Conservation (phyloP, 2,797 vertebrate species). For the Artibeus lituratus region DNA sequence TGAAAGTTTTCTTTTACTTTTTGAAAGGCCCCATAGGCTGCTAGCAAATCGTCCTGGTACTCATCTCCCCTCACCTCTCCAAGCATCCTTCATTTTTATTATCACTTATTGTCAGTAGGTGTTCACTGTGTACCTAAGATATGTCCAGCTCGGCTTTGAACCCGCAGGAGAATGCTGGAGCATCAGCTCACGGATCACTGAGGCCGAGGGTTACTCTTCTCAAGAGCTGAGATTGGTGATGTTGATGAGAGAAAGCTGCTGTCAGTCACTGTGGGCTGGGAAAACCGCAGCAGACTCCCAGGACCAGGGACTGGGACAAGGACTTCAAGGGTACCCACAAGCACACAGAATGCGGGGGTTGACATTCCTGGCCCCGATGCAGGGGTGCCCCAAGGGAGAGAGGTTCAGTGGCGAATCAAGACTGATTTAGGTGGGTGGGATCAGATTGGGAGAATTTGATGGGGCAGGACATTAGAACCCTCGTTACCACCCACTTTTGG, state of each 20-base stretch:
- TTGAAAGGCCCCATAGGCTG: background rate
- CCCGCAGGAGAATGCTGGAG: background rate
- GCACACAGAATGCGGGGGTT: background rate
- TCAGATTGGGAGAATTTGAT: background rate
- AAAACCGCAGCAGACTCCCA: background rate
- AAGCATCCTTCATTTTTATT: background rate
- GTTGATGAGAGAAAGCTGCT: background rate
- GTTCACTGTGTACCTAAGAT: background rate
- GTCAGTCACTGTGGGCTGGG: background rate
- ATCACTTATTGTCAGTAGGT: background rate
- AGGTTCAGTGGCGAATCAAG: background rate
- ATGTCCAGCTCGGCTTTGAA: background rate
- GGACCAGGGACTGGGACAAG: background rate
- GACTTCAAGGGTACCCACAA: background rate
- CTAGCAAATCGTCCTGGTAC: background rate
- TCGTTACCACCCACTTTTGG: background rate
- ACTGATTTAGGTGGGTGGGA: background rate
- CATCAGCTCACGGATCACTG: background rate
- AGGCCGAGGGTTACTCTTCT: background rate
- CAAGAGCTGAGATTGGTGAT: background rate
- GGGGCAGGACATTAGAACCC: background rate
- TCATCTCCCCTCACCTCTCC: background rate
- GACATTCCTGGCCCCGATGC: background rate
- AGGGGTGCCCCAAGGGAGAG: too few relatives aligned
- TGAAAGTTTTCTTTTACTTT: background rate